Conservation (phyloP, 2,113 vertebrate genomes). For the Chionis minor region DNA sequence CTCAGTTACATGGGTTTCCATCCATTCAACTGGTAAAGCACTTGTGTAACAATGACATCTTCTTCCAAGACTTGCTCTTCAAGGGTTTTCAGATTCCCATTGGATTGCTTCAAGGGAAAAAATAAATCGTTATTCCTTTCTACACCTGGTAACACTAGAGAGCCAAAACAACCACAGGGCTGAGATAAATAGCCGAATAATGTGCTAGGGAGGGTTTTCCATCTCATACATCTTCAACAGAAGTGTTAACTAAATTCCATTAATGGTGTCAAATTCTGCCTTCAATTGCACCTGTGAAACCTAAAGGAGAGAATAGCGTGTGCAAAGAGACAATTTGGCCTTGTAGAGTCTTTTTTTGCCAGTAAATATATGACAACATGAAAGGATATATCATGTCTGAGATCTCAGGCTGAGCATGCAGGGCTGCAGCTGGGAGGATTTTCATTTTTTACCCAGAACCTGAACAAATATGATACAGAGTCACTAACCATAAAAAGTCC, state of each 20-base stretch:
- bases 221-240: neutral
- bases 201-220: neutral
- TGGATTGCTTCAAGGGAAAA: neutral
- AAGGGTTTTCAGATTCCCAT: neutral
- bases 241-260: neutral
- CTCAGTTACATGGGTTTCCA: neutral
- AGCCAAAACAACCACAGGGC: neutral
- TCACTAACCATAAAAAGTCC: neutral
- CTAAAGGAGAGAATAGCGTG: neutral
- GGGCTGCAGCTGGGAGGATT: neutral
- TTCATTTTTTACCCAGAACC: neutral
- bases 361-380: neutral
- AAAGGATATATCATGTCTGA: neutral
- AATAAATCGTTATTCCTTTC: neutral
- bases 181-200: neutral
- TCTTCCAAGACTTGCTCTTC: neutral
- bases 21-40: neutral
- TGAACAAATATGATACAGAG: neutral
- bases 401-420: neutral
- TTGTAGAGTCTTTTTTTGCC: neutral
- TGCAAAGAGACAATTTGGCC: neutral
- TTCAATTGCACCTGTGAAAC: neutral
- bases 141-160: neutral
- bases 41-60: neutral
- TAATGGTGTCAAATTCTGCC: neutral